Conservation (phyloP, 2,888 invertebrate genomes). For the Drosophila prolongata region DNA sequence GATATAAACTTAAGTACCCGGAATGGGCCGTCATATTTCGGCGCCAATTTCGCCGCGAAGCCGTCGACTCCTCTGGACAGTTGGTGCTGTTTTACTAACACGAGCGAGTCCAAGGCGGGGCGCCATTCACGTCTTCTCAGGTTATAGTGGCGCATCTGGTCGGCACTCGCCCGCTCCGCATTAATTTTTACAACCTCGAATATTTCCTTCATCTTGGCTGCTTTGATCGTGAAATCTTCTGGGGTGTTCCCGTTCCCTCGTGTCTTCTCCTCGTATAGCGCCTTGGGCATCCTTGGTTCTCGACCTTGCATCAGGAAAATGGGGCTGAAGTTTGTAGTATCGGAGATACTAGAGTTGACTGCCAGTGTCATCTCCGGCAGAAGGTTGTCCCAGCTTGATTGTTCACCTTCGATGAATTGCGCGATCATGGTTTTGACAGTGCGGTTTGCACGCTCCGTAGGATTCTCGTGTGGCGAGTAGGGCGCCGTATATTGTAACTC, state of each 20-base stretch:
- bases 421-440: background rate
- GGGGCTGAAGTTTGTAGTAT: background rate
- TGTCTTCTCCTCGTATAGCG: background rate
- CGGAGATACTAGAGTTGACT: background rate
- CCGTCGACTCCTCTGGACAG: no score
- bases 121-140: no score
- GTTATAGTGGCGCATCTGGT: no score
- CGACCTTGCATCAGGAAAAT: background rate
- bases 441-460: background rate
- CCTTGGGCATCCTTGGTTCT: background rate
- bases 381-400: background rate
- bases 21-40: no score
- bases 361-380: background rate
- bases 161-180: no score
- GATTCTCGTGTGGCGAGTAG: background rate
- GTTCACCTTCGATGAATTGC: background rate
- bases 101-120: no score
- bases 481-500: background rate
- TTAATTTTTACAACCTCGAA: background rate
- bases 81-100: no score
- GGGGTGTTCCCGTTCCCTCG: no score
- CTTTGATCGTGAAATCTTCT: background rate
- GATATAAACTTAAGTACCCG: no score
- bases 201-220: background rate
- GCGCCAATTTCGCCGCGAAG: no score